Conservation (phyloP, 2,113 vertebrate species). For the Vulpes ferrilata region DNA sequence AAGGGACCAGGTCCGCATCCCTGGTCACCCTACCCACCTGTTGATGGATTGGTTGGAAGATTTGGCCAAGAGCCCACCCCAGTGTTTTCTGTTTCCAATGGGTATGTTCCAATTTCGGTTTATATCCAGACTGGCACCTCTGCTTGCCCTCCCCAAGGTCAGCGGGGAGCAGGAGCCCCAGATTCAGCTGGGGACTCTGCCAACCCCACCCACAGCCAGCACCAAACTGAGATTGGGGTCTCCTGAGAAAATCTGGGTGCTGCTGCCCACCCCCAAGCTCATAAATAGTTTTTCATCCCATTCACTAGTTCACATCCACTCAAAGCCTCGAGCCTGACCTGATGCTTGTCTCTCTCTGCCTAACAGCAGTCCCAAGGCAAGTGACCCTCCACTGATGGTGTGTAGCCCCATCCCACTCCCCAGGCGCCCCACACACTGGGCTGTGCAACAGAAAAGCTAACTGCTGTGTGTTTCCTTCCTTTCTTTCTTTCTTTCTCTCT, state of each 20-base stretch:
- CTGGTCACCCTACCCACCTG: conserved; percentile 65
- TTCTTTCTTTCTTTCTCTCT: no score
- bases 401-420: not conserved
- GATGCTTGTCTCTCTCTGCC: not conserved
- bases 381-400: not conserved
- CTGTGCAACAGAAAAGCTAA: not conserved
- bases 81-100: conserved; percentile 15
- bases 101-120: not conserved
- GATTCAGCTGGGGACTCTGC: not conserved
- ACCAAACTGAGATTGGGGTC: not conserved
- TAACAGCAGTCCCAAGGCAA: not conserved
- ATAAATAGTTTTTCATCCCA: not conserved
- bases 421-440: not conserved
- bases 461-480: not conserved
- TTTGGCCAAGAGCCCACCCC: not conserved
- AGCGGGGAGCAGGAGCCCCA: not conserved
- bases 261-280: not conserved
- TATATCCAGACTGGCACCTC: not conserved
- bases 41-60: conserved; percentile 58
- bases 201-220: not conserved
- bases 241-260: not conserved
- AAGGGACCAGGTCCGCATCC: rapidly evolving
- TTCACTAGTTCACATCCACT: not conserved
- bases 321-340: conserved; percentile 6
- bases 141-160: conserved; percentile 73